These are phyloP conservation scores for Siphonodentalium dalli DNA, from an alignment of 2,888 invertebrate species.

Conservation along the genomic window DNA sequence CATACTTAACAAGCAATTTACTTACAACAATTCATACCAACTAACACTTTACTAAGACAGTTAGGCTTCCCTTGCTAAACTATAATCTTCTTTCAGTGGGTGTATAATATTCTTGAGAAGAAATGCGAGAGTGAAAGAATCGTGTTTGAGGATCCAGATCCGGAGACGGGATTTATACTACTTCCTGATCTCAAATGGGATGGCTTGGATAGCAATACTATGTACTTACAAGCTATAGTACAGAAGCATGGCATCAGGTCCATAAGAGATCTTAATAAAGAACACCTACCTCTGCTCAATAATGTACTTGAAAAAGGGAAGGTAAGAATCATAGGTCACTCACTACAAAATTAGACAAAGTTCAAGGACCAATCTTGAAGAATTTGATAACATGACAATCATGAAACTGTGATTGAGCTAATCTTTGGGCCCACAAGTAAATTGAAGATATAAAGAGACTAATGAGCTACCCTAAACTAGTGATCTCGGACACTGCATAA, in stretches of 20 bases:
- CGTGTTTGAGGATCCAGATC: conserved; percentile 80
- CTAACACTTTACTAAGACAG: background rate
- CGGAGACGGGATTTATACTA: conserved; percentile 75
- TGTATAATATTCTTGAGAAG: conserved; percentile 92
- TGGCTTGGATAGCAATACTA: conserved; percentile 75
- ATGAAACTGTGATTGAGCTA: no score
- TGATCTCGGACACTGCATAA: no score
- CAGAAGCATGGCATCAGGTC: conserved; percentile 78
- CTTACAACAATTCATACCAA: background rate
- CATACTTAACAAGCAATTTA: background rate
- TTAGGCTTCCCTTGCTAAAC: background rate
- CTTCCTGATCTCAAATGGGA: conserved; percentile 98
- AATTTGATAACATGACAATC: no score
- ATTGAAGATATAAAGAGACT: no score
- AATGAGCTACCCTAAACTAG: no score
- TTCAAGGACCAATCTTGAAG: no score
- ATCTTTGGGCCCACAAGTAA: no score
- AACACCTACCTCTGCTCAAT: conserved; percentile 82
- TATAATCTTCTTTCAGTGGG: conserved; percentile 79
- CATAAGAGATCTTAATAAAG: conserved; percentile 79
- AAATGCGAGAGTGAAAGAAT: conserved; percentile 89
- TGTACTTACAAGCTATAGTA: conserved; percentile 86
- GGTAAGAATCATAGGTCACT: conserved; percentile 68
- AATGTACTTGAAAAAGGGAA: conserved; percentile 80
- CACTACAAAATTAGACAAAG: no score